Evolutionary conservation across 2,888 invertebrate genomes (phyloP), one percentile per base, ranked within the genome.

Genomic region (Punctoribates punctum): DNA sequence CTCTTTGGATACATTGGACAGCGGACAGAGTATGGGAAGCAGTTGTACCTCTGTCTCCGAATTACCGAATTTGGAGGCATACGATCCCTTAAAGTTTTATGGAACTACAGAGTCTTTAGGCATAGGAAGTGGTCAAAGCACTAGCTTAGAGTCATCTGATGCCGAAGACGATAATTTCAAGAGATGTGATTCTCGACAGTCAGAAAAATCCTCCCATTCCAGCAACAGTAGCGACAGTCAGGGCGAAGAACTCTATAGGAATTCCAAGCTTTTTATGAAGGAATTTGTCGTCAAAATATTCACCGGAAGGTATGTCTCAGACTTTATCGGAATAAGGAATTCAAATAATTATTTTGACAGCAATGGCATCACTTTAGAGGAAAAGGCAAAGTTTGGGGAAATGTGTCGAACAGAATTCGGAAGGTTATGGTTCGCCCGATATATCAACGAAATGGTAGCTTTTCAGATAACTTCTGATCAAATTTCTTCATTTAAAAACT

Each of bases 321-420:
- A n/a, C n/a, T n/a, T n/a, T n/a, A n/a, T 29, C 23, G 38, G 74
- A 48, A 23, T 25, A 6, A n/a, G 48, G 51, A 77, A 15, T 20
- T 42, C 62, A 77, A 65, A 20, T 5, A n/a, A 29, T 76, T 74
- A 11, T 77, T 34, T 73, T 81, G 81, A 42, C 80, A 87, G 88
- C 46, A 82, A 85, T 27, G 83, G 85, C 27, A 87, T 90, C 62
- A 86, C 87, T 73, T 86, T 88, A 80, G 88, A 88, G 80, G 87
- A 89, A 75, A 90, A 90, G 82, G 88, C 89, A 0, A 88, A 86
- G 81, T 90, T 90, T 82, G 90, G 90, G 0, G 87, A 88, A 81
- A 85, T 88, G 81, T 87, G 88, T 78, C 87, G 88, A 85, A 85
- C 85, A 65, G 88, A 88, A 83, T 85, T 86, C 9, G 90, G 90